A percentile compares a stretch with the other conserved stretches of the same genome.
Conservation (phyloP, 2,888 invertebrate species). For the Torymus tubicola region DNA sequence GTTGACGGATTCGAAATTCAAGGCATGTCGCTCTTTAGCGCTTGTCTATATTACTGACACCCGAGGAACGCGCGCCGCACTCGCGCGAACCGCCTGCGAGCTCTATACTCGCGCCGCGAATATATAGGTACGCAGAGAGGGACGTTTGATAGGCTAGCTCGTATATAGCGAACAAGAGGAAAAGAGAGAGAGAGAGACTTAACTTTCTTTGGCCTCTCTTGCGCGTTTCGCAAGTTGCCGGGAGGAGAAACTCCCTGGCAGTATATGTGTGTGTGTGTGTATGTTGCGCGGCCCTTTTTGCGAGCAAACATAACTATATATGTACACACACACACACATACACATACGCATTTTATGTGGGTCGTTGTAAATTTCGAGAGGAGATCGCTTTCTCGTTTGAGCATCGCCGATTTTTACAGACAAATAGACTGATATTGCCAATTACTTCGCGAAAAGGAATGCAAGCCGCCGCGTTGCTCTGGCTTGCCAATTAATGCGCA, state of each 20-base stretch:
- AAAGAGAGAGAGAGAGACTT: no score
- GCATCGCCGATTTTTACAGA: neutral
- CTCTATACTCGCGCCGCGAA: no score
- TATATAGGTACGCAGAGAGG: no score
- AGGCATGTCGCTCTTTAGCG: conserved; percentile 32
- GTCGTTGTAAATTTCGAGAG: conserved; percentile 19
- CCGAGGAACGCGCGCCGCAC: neutral
- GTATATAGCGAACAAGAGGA: no score
- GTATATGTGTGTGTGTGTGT: neutral
- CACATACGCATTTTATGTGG: neutral
- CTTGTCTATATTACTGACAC: conserved; percentile 24
- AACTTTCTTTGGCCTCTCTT: neutral
- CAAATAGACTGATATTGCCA: conserved; percentile 1
- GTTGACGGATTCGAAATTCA: conserved; percentile 21
- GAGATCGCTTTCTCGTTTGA: neutral
- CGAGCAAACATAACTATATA: neutral
- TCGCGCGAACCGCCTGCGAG: no score
- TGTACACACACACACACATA: no score
- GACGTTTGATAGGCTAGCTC: no score
- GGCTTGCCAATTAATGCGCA: no score
- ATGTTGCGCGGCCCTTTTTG: neutral
- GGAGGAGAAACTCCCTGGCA: neutral
- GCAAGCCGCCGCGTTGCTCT: neutral
- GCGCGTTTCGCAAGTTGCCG: conserved; percentile 1
- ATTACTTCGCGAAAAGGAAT: neutral